These are phyloP conservation scores for Julus scanicus DNA, from an alignment of 2,888 invertebrate genomes.

Conservation along the genomic window DNA sequence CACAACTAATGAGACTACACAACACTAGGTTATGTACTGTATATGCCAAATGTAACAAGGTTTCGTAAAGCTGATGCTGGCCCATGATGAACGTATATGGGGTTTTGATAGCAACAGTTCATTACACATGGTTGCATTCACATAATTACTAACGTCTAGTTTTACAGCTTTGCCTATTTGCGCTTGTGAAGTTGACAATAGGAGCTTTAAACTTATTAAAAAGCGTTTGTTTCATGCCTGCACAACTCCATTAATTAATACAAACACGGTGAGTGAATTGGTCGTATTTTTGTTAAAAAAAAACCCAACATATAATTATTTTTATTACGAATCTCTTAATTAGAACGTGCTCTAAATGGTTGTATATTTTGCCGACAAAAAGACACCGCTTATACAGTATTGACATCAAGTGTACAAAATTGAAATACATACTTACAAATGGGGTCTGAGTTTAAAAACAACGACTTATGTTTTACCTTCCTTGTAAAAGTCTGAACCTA, in stretches of 20 bases:
- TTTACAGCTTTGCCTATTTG: neutral
- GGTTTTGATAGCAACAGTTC: conserved; percentile 35
- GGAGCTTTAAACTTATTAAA: conserved; percentile 31
- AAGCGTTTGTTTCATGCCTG: conserved; percentile 10
- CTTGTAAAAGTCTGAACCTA: neutral
- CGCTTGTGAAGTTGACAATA: conserved; percentile 17
- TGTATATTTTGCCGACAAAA: conserved; percentile 6
- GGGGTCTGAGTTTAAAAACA: neutral
- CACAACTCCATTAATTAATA: neutral
- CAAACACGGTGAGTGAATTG: conserved; percentile 3
- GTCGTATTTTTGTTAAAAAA: neutral
- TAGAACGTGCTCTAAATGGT: neutral
- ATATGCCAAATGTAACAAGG: neutral
- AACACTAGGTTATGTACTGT: neutral
- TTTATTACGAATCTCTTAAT: conserved; percentile 41
- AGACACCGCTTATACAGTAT: neutral
- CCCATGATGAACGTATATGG: neutral
- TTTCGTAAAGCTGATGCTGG: neutral
- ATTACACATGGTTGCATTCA: conserved; percentile 25
- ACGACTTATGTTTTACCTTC: neutral
- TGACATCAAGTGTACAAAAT: neutral
- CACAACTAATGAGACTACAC: neutral
- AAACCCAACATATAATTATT: neutral
- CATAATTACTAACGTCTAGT: conserved; percentile 32
- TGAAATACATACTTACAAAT: neutral